Conservation (phyloP, 1,140 invertebrate species). For the Bombus turneri region DNA sequence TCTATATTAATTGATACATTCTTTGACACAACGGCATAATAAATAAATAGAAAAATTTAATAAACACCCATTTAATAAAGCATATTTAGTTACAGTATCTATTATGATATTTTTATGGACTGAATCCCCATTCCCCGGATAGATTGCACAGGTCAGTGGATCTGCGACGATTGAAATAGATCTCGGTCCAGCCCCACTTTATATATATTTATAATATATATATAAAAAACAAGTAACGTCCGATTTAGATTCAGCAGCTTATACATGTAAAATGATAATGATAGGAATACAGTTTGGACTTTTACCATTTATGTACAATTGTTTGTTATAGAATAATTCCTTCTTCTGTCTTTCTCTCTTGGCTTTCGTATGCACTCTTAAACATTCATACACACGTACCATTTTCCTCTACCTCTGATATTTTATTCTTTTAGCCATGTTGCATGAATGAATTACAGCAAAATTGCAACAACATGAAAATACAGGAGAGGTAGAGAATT, state of each 20-base stretch:
- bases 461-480: slow-evolving; percentile 26
- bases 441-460: slow-evolving; percentile 45
- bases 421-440: slow-evolving; percentile 33
- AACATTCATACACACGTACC: slow-evolving; percentile 53
- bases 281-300: slow-evolving; percentile 81
- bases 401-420: slow-evolving; percentile 12
- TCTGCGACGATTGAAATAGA: slow-evolving; percentile 61
- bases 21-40: slow-evolving; percentile 90
- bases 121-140: slow-evolving; percentile 60
- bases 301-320: slow-evolving; percentile 81
- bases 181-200: slow-evolving; percentile 64
- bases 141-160: slow-evolving; percentile 63
- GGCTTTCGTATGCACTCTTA: slow-evolving; percentile 63
- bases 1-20: slow-evolving; percentile 90
- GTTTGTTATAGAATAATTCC: slow-evolving; percentile 69
- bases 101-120: slow-evolving; percentile 71
- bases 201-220: slow-evolving; percentile 78
- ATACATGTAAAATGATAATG: slow-evolving; percentile 76
- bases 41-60: slow-evolving; percentile 72
- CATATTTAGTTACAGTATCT: slow-evolving; percentile 81
- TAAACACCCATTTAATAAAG: slow-evolving; percentile 83
- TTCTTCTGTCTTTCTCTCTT: slow-evolving; percentile 62
- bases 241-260: slow-evolving; percentile 78
- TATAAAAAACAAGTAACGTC: slow-evolving; percentile 81
- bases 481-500: slow-evolving; percentile 50